Percentiles rank a stretch among this genome's conserved stretches.
Evolutionary conservation across 2,113 vertebrate genomes (phyloP).

Genomic region (Meriones unguiculatus): DNA sequence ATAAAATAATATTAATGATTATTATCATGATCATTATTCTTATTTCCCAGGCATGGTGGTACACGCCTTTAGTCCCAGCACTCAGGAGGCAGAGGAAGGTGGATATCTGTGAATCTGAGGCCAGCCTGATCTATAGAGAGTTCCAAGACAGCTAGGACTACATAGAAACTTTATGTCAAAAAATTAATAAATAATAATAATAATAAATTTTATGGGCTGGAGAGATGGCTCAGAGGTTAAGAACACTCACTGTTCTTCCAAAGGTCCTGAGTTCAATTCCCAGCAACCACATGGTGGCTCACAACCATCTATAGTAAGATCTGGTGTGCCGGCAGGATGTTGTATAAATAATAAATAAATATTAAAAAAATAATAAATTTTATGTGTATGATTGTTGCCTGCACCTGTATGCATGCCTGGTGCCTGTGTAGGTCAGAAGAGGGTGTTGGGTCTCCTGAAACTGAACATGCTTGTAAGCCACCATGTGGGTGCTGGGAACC

Average conservation of each 20-base stretch:
- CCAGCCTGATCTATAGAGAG: background rate
- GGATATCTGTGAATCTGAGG: background rate
- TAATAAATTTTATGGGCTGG: background rate
- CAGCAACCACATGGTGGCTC: no score
- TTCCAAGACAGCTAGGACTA: background rate
- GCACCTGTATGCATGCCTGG: background rate
- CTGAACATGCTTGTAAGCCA: background rate
- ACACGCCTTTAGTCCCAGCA: background rate
- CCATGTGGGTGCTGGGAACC: background rate
- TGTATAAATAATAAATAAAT: background rate
- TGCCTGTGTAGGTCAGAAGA: background rate
- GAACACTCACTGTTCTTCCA: no score
- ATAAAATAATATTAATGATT: background rate
- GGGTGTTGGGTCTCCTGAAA: background rate
- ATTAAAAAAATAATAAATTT: background rate
- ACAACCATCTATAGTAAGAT: no score
- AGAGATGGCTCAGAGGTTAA: no score
- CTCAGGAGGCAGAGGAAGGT: background rate
- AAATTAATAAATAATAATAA: background rate
- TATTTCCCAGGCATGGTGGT: background rate
- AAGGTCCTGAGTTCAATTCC: no score
- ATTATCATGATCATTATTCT: background rate
- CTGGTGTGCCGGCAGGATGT: no score
- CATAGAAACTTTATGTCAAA: background rate
- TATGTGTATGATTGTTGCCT: background rate